Conservation (phyloP, 2,888 invertebrate genomes). For the Yponomeuta malinellus region DNA sequence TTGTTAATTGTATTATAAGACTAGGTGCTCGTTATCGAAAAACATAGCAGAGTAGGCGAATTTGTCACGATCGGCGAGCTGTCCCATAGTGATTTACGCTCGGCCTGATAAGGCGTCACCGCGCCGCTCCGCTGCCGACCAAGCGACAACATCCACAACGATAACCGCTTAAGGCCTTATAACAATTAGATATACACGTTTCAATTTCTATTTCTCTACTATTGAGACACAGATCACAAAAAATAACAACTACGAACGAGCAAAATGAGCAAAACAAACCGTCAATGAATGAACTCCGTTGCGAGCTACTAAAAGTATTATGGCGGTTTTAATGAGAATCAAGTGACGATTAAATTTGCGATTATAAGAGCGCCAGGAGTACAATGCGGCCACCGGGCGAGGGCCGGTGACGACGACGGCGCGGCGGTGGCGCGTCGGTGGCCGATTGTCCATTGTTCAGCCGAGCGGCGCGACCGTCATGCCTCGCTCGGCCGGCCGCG, state of each 20-base stretch:
- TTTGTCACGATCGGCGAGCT: slow-evolving; percentile 68
- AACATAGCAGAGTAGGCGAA: slow-evolving; percentile 54
- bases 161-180: slow-evolving; percentile 18
- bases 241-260: no score
- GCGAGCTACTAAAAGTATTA: slow-evolving; percentile 16
- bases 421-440: slow-evolving; percentile 36
- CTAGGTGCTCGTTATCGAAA: slow-evolving; percentile 45
- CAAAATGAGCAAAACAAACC: background rate
- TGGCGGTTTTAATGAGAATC: slow-evolving; percentile 18
- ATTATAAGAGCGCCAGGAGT: background rate
- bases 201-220: slow-evolving; percentile 23
- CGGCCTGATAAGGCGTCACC: slow-evolving; percentile 43
- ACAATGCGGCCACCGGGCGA: slow-evolving; percentile 9
- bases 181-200: slow-evolving; percentile 14
- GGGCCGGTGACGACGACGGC: slow-evolving; percentile 26
- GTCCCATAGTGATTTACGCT: slow-evolving; percentile 62
- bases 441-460: slow-evolving; percentile 67
- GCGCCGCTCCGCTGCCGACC: slow-evolving; percentile 26
- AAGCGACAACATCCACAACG: slow-evolving; percentile 19
- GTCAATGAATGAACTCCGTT: background rate
- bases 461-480: slow-evolving; percentile 61
- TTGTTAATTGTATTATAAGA: background rate
- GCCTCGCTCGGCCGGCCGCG: slow-evolving; percentile 59
- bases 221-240: background rate
- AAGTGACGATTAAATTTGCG: slow-evolving; percentile 14